Base-by-base conservation (phyloP, 2,797 vertebrate species). In the Chrysocyon brachyurus region DNA sequence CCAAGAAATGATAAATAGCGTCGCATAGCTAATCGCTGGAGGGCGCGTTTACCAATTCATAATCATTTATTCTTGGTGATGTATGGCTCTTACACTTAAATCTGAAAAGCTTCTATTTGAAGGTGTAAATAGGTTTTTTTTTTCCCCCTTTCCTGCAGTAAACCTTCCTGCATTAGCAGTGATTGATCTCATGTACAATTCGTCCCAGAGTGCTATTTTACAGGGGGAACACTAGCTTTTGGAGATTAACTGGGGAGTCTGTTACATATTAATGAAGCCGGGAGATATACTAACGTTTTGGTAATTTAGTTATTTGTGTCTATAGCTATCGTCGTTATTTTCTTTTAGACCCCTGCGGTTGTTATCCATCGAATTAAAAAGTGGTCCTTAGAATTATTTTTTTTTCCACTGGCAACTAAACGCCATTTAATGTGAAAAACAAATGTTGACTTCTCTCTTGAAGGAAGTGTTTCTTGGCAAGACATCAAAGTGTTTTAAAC, bases 1-100 rank as follows among this genome's bases (percentile, higher is more conserved):
- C 97, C 97, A 98, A 98, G 98, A 99, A 98, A 99, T 99, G 99
- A 99, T 99, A 98, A 99, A 99, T 99, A 98, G 99, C 94, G 68
- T 98, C 97, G 98, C 98, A 99, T 98, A 98, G 98, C 98, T 98
- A 98, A 99, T 99, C 98, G 99, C 99, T 99, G 99, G 99, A 99
- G 99, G 99, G 99, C 98, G 98, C 98, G 98, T 99, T 99, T 99
- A 98, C 98, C 98, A 99, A 99, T 99, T 99, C 99, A 99, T 99
- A 99, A 99, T 99, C 98, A 99, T 99, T 99, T 99, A 98, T 99
- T 99, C 99, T 99, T 99, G 99, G 99, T 99, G 98, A 99, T 99
- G 98, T 99, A 99, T 99, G 99, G 98, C 98, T 99, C 98, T 99
- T 99, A 99, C 99, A 99, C 98, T 99, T 98, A 99, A 99, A 99